A percentile compares a stretch with the other conserved stretches of the same genome.
Conservation (phyloP, 2,797 vertebrate genomes). For the Pelobates cultripes region DNA sequence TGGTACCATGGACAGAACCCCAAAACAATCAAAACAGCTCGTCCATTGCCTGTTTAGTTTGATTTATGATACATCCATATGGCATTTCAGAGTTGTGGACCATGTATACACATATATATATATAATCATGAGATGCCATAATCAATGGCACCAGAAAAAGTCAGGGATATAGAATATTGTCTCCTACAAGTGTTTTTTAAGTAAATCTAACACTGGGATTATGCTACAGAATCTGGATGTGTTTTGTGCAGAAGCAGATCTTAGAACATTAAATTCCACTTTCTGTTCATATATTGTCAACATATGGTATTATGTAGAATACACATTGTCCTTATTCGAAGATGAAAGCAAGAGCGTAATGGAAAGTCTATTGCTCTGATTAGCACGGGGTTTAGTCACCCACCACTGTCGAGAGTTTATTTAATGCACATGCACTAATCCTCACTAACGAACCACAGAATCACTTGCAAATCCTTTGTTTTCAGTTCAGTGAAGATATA, state of each 20-base stretch:
- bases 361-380: constrained; percentile 31
- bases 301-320: constrained; percentile 14
- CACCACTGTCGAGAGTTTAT: constrained; percentile 25
- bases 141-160: too few relatives aligned
- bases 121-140: too few relatives aligned
- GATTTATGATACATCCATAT: too few relatives aligned
- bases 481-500: constrained; percentile 6
- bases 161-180: too few relatives aligned
- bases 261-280: background rate
- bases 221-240: background rate
- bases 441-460: constrained; percentile 1
- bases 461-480: background rate
- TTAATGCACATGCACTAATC: constrained; percentile 37
- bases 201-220: background rate
- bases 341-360: constrained; percentile 23
- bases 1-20: too few relatives aligned
- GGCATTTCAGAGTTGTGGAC: too few relatives aligned
- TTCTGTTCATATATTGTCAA: constrained; percentile 2
- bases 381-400: constrained; percentile 18
- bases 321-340: constrained; percentile 14
- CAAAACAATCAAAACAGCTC: too few relatives aligned
- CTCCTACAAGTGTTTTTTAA: too few relatives aligned
- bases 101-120: too few relatives aligned
- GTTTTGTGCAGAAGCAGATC: background rate
- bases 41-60: too few relatives aligned